These are phyloP conservation scores for Hirundichthys speculiger DNA, from an alignment of 2,113 vertebrate genomes.

Conservation along the genomic window DNA sequence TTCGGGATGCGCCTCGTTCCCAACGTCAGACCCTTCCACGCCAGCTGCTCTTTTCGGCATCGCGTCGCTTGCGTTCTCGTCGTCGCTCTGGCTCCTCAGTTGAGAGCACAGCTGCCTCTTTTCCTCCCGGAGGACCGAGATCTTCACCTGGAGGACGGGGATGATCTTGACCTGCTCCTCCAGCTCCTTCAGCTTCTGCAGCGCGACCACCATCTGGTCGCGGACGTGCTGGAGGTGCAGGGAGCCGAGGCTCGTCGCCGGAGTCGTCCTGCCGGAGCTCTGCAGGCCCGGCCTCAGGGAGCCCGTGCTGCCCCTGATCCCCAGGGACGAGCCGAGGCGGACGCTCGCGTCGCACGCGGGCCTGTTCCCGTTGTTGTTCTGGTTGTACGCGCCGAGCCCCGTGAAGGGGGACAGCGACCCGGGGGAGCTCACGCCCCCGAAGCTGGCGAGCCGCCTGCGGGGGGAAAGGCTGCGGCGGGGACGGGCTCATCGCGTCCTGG, in stretches of 20 bases:
- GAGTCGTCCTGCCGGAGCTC: constrained; percentile 89
- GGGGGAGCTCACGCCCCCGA: constrained; percentile 89
- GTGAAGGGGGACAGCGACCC: constrained; percentile 88
- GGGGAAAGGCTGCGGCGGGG: constrained; percentile 80
- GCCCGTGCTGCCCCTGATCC: constrained; percentile 76
- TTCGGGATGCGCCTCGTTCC: constrained; percentile 75
- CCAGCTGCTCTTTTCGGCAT: constrained; percentile 84
- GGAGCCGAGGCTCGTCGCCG: constrained; percentile 85
- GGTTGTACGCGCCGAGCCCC: constrained; percentile 82
- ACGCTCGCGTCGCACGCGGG: constrained; percentile 75
- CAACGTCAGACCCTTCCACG: constrained; percentile 75
- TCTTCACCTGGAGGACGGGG: constrained; percentile 95
- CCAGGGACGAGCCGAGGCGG: constrained; percentile 82
- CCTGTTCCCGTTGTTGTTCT: constrained; percentile 86
- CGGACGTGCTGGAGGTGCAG: constrained; percentile 93
- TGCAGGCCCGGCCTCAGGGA: constrained; percentile 89
- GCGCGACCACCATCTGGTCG: constrained; percentile 96
- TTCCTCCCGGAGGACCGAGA: constrained; percentile 94
- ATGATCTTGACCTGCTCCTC: constrained; percentile 97
- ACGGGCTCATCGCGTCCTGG: constrained; percentile 80
- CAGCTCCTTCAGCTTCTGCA: constrained; percentile 92
- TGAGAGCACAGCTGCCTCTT: constrained; percentile 88
- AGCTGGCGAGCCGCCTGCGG: constrained; percentile 90
- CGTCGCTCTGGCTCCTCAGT: constrained; percentile 83
- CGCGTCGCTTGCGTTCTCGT: constrained; percentile 19